These are phyloP conservation scores for Pan troglodytes DNA, from an alignment of 2,113 vertebrate species.

Conservation along the genomic window NHGRI_mPanTro3-v2.1_pri NC_072398.2:213139501-213140000, in stretches of 20 bases:
- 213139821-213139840: not conserved
- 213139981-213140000: not conserved
- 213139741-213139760: not conserved
- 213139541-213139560: rapidly evolving
- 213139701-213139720: not conserved
- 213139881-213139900: not conserved
- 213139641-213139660: not conserved
- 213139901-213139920: conserved; percentile 45
- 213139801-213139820: not conserved
- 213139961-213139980: not conserved
- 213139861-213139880: not conserved
- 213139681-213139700: not conserved
- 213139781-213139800: not conserved
- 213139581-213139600: not conserved
- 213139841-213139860: not conserved
- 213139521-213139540: not conserved
- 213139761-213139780: not conserved
- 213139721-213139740: not conserved
- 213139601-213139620: not conserved
- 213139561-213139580: not conserved
- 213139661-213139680: too few species aligned
- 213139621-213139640: not conserved
- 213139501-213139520: conserved; percentile 19
- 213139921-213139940: not conserved
- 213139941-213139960: not conserved